Base-by-base conservation (phyloP, 2,888 invertebrate genomes). In the Leistus spinibarbis region DNA sequence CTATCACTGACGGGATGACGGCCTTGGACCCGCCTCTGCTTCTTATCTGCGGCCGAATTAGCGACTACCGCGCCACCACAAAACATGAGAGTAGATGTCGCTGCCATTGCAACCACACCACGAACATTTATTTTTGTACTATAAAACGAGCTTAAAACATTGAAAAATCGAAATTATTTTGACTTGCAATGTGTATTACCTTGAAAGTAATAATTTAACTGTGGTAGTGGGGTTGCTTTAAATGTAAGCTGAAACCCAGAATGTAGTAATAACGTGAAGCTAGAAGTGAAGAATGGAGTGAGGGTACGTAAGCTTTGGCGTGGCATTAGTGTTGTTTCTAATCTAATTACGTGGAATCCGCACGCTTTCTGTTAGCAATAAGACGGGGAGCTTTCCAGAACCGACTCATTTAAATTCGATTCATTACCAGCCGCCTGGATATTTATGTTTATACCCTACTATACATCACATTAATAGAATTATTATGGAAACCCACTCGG, bases 341-440 rank as follows among this genome's bases (percentile, higher is more conserved):
- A 72, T 72, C 72, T 72, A 72, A 72, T 72, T 72, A 72, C 72
- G 40, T 19, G 65, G 66, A 72, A 72, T 72, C 72, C 66, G 62
- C 66, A 66, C 57, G 66, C 66, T 72, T 72, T 66, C 65, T 40
- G 66, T 54, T 54, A 16, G 57, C 57, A 66, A 66, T 72, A 72
- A 66, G 66, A 72, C 72, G 56, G 2, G 66, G 62, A 66, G 72
- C 65, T 66, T 65, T 66, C 65, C 40, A 66, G 65, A 20, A 5
- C 56, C 23, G 27, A 22, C 7, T n/a, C 7, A 57, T 70, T 71
- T 16, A 54, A 24, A 68, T 71, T 64, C 71, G 64, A 71, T 71
- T 65, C 65, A 64, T 54, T 56, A 27, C 62, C 60, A 60, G 19
- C 0, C 19, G 60, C 19, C 2, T 9, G 17, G 60, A 60, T 60